Conservation (phyloP, 2,888 invertebrate genomes). For the Rhimphoctona megacephalus region DNA sequence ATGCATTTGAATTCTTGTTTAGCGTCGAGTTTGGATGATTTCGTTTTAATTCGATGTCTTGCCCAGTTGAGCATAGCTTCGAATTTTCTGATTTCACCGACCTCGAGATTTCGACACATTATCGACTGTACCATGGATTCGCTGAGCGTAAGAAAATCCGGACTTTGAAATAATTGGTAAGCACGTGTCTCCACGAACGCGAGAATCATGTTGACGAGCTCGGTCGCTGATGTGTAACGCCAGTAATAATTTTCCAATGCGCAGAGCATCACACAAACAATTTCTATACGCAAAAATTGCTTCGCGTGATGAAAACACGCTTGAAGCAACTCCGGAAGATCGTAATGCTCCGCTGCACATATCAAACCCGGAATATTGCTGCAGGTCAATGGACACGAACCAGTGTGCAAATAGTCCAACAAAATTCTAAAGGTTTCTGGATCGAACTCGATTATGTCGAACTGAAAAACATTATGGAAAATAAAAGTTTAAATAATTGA, state of each 20-base stretch:
- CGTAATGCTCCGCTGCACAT: constrained; percentile 97
- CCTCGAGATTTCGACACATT: constrained; percentile 95
- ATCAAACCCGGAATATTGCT: constrained; percentile 96
- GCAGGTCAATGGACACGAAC: constrained; percentile 96
- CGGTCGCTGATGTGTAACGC: constrained; percentile 97
- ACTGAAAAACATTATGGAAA: constrained; percentile 85
- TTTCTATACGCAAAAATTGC: constrained; percentile 96
- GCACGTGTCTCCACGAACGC: constrained; percentile 95
- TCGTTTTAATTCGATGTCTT: constrained; percentile 91
- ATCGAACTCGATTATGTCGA: constrained; percentile 97
- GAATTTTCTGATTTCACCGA: constrained; percentile 95
- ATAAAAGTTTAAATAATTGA: neutral
- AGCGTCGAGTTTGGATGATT: constrained; percentile 90
- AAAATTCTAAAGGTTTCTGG: constrained; percentile 96
- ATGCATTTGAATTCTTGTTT: constrained; percentile 96
- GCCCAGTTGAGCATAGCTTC: constrained; percentile 98
- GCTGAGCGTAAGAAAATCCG: constrained; percentile 94
- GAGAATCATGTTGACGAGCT: constrained; percentile 97
- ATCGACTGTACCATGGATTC: constrained; percentile 98
- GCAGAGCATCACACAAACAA: constrained; percentile 97
- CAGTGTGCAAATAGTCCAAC: constrained; percentile 96
- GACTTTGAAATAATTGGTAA: constrained; percentile 92
- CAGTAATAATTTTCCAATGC: constrained; percentile 97
- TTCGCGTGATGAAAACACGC: constrained; percentile 98
- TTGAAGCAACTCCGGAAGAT: constrained; percentile 95